Evolutionary conservation across 2,113 vertebrate genomes (phyloP), one percentile per base, ranked within the genome.

Genomic region (Lamprotornis superbus): DNA sequence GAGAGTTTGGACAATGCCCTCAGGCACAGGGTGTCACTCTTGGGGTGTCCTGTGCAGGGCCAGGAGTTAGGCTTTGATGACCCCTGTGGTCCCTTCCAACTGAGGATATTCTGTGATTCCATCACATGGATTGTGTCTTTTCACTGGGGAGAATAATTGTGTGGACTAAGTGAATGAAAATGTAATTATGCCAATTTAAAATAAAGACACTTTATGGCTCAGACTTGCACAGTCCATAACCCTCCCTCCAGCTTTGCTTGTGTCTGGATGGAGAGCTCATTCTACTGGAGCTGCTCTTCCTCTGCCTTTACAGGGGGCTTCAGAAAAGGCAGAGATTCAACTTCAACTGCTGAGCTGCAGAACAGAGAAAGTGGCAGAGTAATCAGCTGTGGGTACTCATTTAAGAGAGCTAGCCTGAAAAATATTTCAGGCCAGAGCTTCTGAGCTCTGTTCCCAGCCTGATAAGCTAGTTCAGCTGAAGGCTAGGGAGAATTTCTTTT

Each of bases 11-110:
- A 42, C 15, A 56, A 31, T 5, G 7, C 25, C 7, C 40, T 71
- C 5, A 21, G 49, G 20, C 20, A 8, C 17, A 22, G 0, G 20
- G 3, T 12, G 14, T 8, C 5, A 35, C 1, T 56, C 5, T 19
- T 27, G 24, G 11, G n/a, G 17, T 56, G 49, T 56, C 30, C 57
- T n/a, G n/a, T n/a, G n/a, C 10, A 64, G 17, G 31, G 50, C 7
- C 3, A 64, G 17, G 25, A 27, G 21, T 8, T 35, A 25, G 31
- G 33, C 35, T 50, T 69, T 22, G 35, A 19, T 44, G 25, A 56
- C 16, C 10, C 21, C 19, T 56, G 14, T 31, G 17, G 11, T 15
- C 22, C 21, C 35, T 65, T 73, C 50, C 25, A 33, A 7, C 17
- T 27, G 31, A 64, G 50, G 9, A 73, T 73, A 42, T 37, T 64